Evolutionary conservation across 2,888 invertebrate genomes (phyloP), one percentile per base, ranked within the genome.

Genomic region (Sarcophaga variegata): DNA sequence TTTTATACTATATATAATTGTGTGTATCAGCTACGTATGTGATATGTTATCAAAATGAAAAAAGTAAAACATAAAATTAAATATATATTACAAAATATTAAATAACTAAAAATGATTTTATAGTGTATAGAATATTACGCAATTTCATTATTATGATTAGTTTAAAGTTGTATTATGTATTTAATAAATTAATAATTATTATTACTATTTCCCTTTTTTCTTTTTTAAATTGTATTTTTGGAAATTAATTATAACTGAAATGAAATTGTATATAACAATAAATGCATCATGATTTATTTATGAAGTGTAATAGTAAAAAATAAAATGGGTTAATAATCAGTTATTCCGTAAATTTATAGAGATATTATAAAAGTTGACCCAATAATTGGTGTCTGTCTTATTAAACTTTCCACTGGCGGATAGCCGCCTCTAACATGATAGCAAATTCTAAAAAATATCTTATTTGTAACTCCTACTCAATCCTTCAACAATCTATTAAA

Each of bases 11-110:
- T 60, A 60, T 81, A 71, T 37, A 11, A 45, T 60, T 74, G 25
- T 72, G 49, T 81, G 66, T 80, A 72, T 86, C 67, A 83, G 76
- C 79, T 84, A 76, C 69, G n/a, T 47, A 84, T 87, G 87, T 87
- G 87, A 87, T 87, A 87, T 81, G 75, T 81, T 81, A 87, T 82
- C 77, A 81, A 83, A 83, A 83, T 67, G 64, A 71, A 71, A 54
- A 74, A 66, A 67, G 59, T 20, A 47, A 81, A 74, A 47, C 64
- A 60, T 17, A 47, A 66, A 72, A 66, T 54, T 71, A 14, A 71
- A 71, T 37, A 54, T 59, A 54, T 67, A 64, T 17, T 17, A 75
- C 54, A 64, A 8, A 17, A 6, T 25, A 67, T 17, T 20, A 45
- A 62, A 62, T 20, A 4, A 76, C 17, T 3, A 17, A 72, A 74